A percentile compares a stretch with the other conserved stretches of the same genome.
Conservation (phyloP, 2,888 invertebrate species). For the Cheilosia scutellata region DNA sequence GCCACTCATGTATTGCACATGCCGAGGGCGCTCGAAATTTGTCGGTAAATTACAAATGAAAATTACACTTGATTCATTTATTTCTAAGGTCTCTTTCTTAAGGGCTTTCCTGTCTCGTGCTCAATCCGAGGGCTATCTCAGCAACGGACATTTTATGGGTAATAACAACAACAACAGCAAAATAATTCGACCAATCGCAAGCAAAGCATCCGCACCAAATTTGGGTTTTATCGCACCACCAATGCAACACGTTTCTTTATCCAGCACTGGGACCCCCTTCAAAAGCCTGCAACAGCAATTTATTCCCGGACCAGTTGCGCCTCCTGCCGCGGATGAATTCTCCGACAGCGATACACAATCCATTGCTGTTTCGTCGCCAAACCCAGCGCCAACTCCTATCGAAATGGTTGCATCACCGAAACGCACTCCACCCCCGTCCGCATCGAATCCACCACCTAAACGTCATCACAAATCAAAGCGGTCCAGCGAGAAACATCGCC, state of each 20-base stretch:
- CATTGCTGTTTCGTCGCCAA: conserved; percentile 61
- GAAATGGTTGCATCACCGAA: conserved; percentile 22
- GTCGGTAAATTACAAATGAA: conserved; percentile 82
- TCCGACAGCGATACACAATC: conserved; percentile 68
- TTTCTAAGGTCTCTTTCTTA: conserved; percentile 26
- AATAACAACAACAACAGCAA: conserved; percentile 78
- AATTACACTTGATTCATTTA: background rate
- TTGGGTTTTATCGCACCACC: conserved; percentile 82
- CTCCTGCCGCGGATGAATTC: conserved; percentile 35
- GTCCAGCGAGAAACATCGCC: conserved; percentile 50
- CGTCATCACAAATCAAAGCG: conserved; percentile 63
- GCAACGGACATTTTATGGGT: conserved; percentile 69
- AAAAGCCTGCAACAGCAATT: conserved; percentile 75
- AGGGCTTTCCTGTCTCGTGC: conserved; percentile 87
- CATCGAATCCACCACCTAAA: conserved; percentile 42
- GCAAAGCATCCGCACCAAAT: conserved; percentile 82
- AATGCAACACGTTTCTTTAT: conserved; percentile 77
- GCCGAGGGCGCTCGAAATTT: conserved; percentile 89
- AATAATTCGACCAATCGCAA: conserved; percentile 86
- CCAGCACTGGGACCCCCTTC: conserved; percentile 78
- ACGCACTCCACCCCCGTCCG: conserved; percentile 41
- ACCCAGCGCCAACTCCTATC: conserved; percentile 20
- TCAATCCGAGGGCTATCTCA: conserved; percentile 83
- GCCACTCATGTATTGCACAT: conserved; percentile 90
- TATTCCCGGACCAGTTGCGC: conserved; percentile 28